Evolutionary conservation across 2,797 vertebrate species (phyloP).

Genomic region (Enteromius afrohamiltoni): DNA sequence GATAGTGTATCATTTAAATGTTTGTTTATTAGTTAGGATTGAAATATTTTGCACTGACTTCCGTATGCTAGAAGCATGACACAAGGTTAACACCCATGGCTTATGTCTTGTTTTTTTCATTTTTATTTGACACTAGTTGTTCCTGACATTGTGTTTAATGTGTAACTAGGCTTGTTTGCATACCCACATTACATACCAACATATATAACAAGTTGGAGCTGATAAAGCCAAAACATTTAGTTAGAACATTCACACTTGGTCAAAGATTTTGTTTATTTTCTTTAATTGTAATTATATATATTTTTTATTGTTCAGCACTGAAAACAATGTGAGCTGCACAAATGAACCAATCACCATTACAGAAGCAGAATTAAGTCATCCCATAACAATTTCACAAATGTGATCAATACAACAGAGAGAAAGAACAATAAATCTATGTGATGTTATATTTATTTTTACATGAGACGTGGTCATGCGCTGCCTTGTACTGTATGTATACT

Average conservation of each 20-base stretch:
- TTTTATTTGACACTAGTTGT: slow-evolving; percentile 5
- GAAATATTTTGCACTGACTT: slow-evolving; percentile 10
- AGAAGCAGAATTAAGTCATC: not conserved
- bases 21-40: not conserved
- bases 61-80: not conserved
- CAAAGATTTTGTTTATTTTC: not conserved
- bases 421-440: not conserved
- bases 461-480: not conserved
- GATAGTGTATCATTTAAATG: not conserved
- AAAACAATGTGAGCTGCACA: not conserved
- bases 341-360: not conserved
- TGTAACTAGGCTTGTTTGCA: not conserved
- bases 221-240: not conserved
- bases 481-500: not conserved
- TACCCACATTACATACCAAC: not conserved
- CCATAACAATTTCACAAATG: not conserved
- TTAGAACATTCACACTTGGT: not conserved
- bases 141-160: not conserved
- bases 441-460: not conserved
- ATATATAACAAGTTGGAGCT: not conserved
- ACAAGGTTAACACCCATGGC: not conserved
- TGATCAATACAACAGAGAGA: not conserved
- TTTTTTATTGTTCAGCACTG: not conserved
- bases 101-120: not conserved
- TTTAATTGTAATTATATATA: not conserved